Percentiles rank a stretch among this genome's conserved stretches.
Conservation (phyloP, 2,113 vertebrate genomes). For the Ceyx cyanopectus region DNA sequence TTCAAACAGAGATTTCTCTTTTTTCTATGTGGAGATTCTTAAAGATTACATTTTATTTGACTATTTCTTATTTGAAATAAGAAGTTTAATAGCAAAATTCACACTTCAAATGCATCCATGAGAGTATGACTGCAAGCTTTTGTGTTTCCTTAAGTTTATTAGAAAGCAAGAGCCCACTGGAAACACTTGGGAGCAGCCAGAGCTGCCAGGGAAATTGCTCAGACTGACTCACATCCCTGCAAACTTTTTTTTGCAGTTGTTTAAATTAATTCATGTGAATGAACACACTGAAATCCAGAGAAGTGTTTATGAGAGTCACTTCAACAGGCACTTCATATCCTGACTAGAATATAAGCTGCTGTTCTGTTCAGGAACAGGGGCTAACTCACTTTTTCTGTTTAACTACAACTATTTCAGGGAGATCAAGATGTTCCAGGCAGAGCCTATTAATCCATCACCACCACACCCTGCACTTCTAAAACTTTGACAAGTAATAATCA, state of each 20-base stretch:
- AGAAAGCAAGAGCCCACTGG: background rate
- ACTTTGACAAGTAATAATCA: background rate
- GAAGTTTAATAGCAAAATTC: background rate
- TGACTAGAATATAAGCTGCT: background rate
- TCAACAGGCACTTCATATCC: background rate
- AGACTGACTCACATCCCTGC: background rate
- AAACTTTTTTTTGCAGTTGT: slow-evolving; percentile 17
- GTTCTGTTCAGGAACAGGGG: background rate
- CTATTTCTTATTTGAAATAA: background rate
- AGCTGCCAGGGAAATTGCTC: background rate
- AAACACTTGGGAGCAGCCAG: background rate
- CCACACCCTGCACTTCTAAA: background rate
- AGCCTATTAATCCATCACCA: background rate
- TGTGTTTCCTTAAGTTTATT: background rate
- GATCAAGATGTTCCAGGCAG: background rate
- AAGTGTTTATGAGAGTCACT: slow-evolving; percentile 38
- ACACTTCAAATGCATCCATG: background rate
- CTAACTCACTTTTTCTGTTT: background rate
- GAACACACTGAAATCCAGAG: slow-evolving; percentile 26
- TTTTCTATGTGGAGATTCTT: background rate
- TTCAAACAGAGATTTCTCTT: background rate
- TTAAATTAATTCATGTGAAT: slow-evolving; percentile 24
- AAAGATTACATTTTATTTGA: background rate
- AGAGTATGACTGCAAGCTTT: background rate
- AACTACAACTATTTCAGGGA: background rate